Conservation (phyloP, 2,797 vertebrate species). For the Manis pentadactyla region DNA sequence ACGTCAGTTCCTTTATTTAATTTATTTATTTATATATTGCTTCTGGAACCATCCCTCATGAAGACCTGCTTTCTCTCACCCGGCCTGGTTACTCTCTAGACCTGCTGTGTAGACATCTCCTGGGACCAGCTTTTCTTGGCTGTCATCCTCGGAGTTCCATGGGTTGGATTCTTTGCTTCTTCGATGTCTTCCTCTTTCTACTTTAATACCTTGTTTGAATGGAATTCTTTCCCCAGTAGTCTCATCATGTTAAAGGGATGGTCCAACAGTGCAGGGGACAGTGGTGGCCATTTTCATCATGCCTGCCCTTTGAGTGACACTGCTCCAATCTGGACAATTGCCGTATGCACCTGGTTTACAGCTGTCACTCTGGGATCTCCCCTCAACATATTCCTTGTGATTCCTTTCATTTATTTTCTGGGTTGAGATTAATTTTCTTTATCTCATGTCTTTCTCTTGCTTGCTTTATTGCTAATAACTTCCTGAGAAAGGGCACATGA, state of each 20-base stretch:
- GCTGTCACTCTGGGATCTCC: neutral
- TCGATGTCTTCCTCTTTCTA: neutral
- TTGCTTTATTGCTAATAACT: neutral
- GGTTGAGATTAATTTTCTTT: neutral
- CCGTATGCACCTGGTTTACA: neutral
- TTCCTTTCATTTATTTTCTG: neutral
- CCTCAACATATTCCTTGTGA: neutral
- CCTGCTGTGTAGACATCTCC: neutral
- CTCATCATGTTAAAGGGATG: neutral
- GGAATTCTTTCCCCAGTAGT: neutral
- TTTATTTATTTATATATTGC: neutral
- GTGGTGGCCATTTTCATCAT: no score
- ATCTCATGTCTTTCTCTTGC: neutral
- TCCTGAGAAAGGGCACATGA: neutral
- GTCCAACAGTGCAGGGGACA: no score
- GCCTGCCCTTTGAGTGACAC: neutral
- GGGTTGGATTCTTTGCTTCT: neutral
- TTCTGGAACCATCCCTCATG: neutral
- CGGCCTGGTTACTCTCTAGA: neutral
- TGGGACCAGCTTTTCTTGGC: neutral
- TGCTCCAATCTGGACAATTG: neutral
- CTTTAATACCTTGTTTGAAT: neutral
- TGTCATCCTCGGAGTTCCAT: neutral
- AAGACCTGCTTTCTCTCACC: neutral
- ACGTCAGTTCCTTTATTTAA: neutral